Evolutionary conservation across 2,113 vertebrate species (phyloP), one percentile per base, ranked within the genome.

Genomic region (Pangasianodon hypophthalmus): DNA sequence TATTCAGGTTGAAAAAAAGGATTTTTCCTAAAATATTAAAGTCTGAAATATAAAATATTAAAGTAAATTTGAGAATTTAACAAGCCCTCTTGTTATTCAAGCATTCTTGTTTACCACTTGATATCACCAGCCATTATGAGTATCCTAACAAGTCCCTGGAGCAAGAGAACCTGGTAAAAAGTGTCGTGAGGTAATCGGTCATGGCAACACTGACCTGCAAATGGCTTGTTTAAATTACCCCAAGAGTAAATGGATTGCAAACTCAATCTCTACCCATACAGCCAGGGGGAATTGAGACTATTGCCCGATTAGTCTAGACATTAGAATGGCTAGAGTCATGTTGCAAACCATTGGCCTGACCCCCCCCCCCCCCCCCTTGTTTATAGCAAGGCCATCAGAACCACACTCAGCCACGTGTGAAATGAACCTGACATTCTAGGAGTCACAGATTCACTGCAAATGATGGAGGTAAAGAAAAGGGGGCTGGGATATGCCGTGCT

Each of bases 401-500:
- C n/a, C 54, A 88, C 26, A 87, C 64, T 87, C 91, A 89, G 67
- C 86, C 91, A 91, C 50, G 87, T 91, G 90, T 91, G 90, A 91
- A 92, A 92, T 91, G 86, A 87, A 89, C 84, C 79, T 84, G 85
- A 77, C 73, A 71, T 88, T 89, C 29, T 32, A 64, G 3, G 73
- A 64, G 37, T 81, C 58, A 84, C 80, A 80, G 77, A 79, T 86
- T 85, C 69, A 52, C 67, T 21, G 75, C 58, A 71, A 87, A 85
- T 62, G 58, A 84, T 32, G 32, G 18, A 16, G n/a, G 56, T 86
- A 32, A 71, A 82, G 60, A 6, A 85, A 48, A n/a, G 29, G 48
- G 32, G 50, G 50, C 13, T 54, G 77, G 79, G 85, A 71, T 3
- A 73, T 46, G 37, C 46, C 32, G 71, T 41, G 77, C 26, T 80